Evolutionary conservation across 2,113 vertebrate genomes (phyloP).

Genomic region (Cyphomyrus discorhynchus): DNA sequence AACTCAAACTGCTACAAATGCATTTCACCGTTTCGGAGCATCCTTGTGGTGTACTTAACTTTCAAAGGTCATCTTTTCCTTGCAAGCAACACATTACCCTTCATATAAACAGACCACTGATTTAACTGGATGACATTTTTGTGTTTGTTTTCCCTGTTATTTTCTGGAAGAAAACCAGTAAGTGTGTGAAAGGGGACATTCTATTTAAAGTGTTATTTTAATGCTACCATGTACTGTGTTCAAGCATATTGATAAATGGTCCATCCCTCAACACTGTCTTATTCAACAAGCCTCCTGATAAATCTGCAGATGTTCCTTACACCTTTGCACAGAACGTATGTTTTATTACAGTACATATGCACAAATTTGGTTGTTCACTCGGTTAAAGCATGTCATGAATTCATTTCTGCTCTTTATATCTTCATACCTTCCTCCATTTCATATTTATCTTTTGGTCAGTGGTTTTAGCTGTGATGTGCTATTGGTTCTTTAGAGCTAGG

Average conservation of each 20-base stretch:
- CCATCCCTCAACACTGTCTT: not conserved
- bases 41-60: not conserved
- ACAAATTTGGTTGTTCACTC: not conserved
- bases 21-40: not conserved
- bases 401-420: not conserved
- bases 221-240: not conserved
- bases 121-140: not conserved
- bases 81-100: not conserved
- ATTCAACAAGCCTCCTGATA: not conserved
- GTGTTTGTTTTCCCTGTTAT: not conserved
- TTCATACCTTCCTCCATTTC: not conserved
- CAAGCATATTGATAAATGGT: not conserved
- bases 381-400: not conserved
- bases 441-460: not conserved
- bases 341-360: not conserved
- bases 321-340: not conserved
- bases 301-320: not conserved
- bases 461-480: not conserved
- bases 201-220: not conserved
- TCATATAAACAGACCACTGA: not conserved
- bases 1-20: not conserved
- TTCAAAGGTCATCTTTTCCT: not conserved
- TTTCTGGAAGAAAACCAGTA: not conserved
- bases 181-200: not conserved
- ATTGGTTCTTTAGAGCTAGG: not conserved